Base-by-base conservation (phyloP, 2,797 vertebrate genomes). In the Poecilia picta region DNA sequence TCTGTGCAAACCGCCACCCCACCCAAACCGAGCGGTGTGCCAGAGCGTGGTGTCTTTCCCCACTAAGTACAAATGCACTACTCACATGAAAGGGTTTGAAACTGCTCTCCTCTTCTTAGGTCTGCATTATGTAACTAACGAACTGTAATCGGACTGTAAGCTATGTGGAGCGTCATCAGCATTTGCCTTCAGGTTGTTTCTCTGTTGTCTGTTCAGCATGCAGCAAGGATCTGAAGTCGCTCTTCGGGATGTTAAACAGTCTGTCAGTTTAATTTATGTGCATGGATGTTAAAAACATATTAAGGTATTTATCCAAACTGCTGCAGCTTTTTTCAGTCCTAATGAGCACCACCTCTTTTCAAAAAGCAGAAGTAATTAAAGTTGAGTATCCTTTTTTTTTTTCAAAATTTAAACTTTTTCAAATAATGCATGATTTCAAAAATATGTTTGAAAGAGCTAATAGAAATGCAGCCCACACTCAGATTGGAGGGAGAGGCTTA, bases 11-110 rank as follows among this genome's bases (percentile, higher is more conserved):
- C 82, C 76, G 2, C 79, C 81, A 88, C 89, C 88, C 85, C 91
- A 82, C 91, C 91, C 92, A 84, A 72, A 77, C 33, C 1, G 74
- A 86, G 77, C 80, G 49, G 16, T 76, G 78, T 57, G 83, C 81
- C 83, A 28, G 71, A 77, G 79, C 55, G 7, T 47, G 81, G 82
- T 4, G 81, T 79, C 83, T 83, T 72, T 81, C 62, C 73, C 80
- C 57, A 31, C 88, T 79, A 73, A 89, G 72, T 57, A 47, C 82
- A 86, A 82, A 83, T 87, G 70, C 66, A 51, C 70, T 51, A n/a
- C 66, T 82, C 33, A 25, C 25, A 47, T 62, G 28, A 72, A 62
- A 43, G 33, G 28, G 15, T 33, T 41, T 57, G 31, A 10, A 33
- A 80, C 77, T 8, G 72, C 62, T 2, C 16, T 25, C 20, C 72